Evolutionary conservation across 2,888 invertebrate genomes (phyloP), one percentile per base, ranked within the genome.

Genomic region (Eristalinus aeneus): DNA sequence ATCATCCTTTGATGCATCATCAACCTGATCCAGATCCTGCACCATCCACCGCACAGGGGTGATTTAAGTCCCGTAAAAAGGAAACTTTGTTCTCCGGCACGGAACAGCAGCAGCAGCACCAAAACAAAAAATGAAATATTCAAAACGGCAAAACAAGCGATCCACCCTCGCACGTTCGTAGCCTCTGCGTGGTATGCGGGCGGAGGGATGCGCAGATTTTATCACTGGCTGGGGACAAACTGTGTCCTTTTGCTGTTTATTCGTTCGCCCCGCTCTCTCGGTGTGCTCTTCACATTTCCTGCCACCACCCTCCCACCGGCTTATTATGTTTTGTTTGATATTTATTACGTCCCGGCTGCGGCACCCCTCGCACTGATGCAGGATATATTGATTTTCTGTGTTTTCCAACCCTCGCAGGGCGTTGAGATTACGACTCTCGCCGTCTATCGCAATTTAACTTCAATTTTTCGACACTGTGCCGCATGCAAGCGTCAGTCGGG

Each of bases 1-100:
- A 83, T 78, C 74, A 74, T 78, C 69, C 83, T 83, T 83, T 83
- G 78, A 78, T 83, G 74, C 78, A 79, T 72, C 75, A 75, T 79
- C 79, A 79, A 71, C 74, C 71, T 75, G 83, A 83, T 60, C 53
- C 78, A 65, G 71, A 71, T 84, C 56, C 46, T 56, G 65, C 27
- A 61, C 36, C 56, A 10, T 23, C 22, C 58, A 22, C n/a, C 32
- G 23, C 23, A 56, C 23, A 36, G 16, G 31, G 74, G 69, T 78
- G 74, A 60, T 79, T 84, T 75, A 75, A 84, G 65, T 79, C 60
- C 22, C 54, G 56, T 75, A 84, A 79, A 75, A 65, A 75, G 67
- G 64, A 84, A 84, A 84, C 69, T 79, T 79, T 71, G 75, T 67
- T 84, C 60, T 64, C 63, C 39, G 60, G n/a, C 46, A 46, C n/a